Evolutionary conservation across 2,888 invertebrate species (phyloP).

Genomic region (Cetonia aurata): DNA sequence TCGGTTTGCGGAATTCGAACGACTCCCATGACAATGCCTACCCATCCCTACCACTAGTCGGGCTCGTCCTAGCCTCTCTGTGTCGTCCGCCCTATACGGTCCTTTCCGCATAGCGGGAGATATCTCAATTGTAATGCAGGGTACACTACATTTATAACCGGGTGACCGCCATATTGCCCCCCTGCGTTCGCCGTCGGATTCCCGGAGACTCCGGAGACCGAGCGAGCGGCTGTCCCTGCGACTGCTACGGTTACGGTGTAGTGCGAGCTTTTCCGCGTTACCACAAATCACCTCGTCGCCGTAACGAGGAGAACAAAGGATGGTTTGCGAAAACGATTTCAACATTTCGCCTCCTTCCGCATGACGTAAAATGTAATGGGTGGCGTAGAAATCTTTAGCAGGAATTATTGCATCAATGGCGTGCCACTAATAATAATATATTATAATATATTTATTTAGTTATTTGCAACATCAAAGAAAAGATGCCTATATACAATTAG

Average conservation of each 20-base stretch:
- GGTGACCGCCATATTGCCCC: constrained; percentile 18
- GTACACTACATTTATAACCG: constrained; percentile 21
- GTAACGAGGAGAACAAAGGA: background rate
- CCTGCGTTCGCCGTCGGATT: constrained; percentile 4
- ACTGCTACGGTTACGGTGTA: no score
- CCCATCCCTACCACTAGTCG: background rate
- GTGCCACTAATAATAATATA: no score
- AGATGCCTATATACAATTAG: no score
- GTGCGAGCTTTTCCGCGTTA: no score
- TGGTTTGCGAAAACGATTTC: constrained; percentile 11
- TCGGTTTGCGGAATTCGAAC: constrained; percentile 48
- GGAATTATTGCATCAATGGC: no score
- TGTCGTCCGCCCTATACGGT: background rate
- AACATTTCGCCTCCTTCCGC: background rate
- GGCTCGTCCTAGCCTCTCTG: no score
- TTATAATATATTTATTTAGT: no score
- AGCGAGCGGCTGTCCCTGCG: no score
- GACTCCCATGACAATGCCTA: constrained; percentile 40
- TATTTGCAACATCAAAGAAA: no score
- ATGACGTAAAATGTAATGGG: background rate
- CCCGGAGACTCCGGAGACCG: background rate
- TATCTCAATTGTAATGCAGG: constrained; percentile 25
- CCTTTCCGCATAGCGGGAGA: constrained; percentile 6
- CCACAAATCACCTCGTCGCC: no score
- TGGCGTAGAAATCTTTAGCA: no score